phyloP scores from a whole-genome alignment of 2,797 vertebrate species.

The Pseudomugil tenellus region DNA sequence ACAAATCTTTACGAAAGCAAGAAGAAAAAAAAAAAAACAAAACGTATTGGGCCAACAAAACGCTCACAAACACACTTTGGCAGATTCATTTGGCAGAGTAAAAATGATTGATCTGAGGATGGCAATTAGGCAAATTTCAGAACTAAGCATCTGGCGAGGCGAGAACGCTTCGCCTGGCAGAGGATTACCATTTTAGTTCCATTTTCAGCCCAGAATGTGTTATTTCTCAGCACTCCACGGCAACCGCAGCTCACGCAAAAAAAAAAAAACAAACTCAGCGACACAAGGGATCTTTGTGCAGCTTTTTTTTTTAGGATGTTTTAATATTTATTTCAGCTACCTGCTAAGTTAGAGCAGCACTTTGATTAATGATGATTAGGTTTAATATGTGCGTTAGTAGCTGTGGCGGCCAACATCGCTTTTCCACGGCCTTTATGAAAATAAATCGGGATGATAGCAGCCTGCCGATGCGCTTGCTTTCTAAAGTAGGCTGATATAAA shows the following conservation, averaged over 20 bases:
- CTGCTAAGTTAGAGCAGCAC: slow-evolving; percentile 44
- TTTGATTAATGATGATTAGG: slow-evolving; percentile 63
- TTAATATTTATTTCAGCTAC: slow-evolving; percentile 28
- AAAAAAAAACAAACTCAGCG: neutral
- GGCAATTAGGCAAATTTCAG: slow-evolving; percentile 79
- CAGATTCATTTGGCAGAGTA: slow-evolving; percentile 68
- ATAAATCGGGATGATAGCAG: slow-evolving; percentile 63
- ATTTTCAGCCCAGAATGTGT: slow-evolving; percentile 72
- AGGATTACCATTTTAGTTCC: slow-evolving; percentile 74
- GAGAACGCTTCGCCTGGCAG: slow-evolving; percentile 72
- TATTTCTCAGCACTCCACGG: slow-evolving; percentile 60
- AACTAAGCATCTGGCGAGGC: slow-evolving; percentile 78
- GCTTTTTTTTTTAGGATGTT: slow-evolving; percentile 19
- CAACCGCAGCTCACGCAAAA: slow-evolving; percentile 33
- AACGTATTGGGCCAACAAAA: slow-evolving; percentile 67
- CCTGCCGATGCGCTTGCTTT: slow-evolving; percentile 63
- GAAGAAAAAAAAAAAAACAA: slow-evolving; percentile 20
- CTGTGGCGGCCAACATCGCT: slow-evolving; percentile 28
- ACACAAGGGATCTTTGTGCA: slow-evolving; percentile 33
- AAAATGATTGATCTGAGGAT: slow-evolving; percentile 75
- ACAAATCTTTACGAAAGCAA: slow-evolving; percentile 15
- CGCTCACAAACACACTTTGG: slow-evolving; percentile 66
- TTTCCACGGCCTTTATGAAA: slow-evolving; percentile 56
- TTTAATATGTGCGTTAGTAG: slow-evolving; percentile 51
- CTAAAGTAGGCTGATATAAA: slow-evolving; percentile 74